phyloP scores from a whole-genome alignment of 2,888 invertebrate species.

The Caenorhabditis sp. region DNA sequence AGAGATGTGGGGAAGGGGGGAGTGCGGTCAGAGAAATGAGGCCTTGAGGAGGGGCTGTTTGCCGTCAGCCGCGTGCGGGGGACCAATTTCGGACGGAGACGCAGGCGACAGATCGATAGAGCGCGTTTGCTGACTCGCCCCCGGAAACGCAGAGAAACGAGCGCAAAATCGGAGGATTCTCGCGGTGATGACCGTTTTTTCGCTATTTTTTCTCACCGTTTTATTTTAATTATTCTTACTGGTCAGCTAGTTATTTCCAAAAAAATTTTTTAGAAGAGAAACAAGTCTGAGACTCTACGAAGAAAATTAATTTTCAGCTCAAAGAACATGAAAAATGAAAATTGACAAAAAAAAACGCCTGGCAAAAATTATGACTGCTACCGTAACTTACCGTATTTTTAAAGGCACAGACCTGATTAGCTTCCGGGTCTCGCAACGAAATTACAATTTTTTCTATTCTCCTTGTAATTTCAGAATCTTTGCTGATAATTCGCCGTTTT shows the following conservation, averaged over 20 bases:
- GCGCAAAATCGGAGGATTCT: no score
- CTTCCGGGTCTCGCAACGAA: background rate
- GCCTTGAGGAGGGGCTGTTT: background rate
- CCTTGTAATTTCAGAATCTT: background rate
- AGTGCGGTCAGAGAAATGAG: slow-evolving; percentile 1
- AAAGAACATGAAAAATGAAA: background rate
- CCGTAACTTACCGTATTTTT: background rate
- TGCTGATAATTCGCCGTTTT: no score
- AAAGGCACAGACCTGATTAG: background rate
- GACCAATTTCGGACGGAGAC: background rate
- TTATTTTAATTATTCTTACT: background rate
- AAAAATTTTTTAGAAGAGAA: no score
- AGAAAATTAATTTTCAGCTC: background rate
- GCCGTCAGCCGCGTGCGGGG: background rate
- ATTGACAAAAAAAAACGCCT: background rate
- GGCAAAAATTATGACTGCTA: background rate
- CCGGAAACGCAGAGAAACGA: slow-evolving; percentile 39
- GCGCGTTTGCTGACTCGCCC: slow-evolving; percentile 16
- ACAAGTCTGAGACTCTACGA: background rate
- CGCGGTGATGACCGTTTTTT: background rate
- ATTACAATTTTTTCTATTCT: background rate
- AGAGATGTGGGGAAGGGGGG: background rate
- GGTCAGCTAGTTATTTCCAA: no score
- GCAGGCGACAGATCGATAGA: slow-evolving; percentile 29
- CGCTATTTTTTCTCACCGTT: background rate